Conservation (phyloP, 1,140 invertebrate genomes). For the Luehdorfia chinensis region DNA sequence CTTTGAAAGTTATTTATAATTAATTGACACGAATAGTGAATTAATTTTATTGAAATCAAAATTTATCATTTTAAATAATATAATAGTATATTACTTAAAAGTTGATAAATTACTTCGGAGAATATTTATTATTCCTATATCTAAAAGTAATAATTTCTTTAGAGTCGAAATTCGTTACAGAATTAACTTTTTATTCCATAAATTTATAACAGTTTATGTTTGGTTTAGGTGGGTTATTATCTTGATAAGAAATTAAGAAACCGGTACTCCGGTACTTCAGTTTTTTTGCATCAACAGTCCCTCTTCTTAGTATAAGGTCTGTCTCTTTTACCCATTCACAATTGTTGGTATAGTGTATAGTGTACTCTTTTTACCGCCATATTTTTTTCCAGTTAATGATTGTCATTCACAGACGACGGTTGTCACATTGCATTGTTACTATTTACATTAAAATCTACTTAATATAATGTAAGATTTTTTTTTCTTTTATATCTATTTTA, state of each 20-base stretch:
- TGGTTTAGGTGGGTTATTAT: slow-evolving; percentile 19
- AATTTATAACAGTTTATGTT: no score
- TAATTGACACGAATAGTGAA: no score
- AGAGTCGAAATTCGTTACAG: no score
- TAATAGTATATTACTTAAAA: no score
- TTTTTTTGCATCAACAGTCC: slow-evolving; percentile 31
- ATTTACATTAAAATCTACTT: slow-evolving; percentile 19
- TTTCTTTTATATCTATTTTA: not conserved
- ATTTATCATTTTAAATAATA: no score
- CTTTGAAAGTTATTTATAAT: no score
- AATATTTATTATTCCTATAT: no score
- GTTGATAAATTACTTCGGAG: no score
- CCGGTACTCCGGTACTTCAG: slow-evolving; percentile 36
- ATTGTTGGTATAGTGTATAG: slow-evolving; percentile 14
- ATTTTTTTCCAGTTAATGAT: slow-evolving; percentile 52
- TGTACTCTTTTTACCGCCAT: slow-evolving; percentile 28
- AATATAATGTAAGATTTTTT: slow-evolving; percentile 23
- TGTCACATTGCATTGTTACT: slow-evolving; percentile 26
- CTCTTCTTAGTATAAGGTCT: slow-evolving; percentile 13
- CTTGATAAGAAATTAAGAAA: slow-evolving; percentile 65
- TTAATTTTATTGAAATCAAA: no score
- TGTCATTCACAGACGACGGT: slow-evolving; percentile 45
- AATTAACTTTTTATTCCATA: no score
- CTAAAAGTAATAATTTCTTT: no score
- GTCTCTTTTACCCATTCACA: slow-evolving; percentile 25